These are phyloP conservation scores for Notolabrus celidotus DNA, from an alignment of 2,797 vertebrate genomes.

Conservation along the genomic window DNA sequence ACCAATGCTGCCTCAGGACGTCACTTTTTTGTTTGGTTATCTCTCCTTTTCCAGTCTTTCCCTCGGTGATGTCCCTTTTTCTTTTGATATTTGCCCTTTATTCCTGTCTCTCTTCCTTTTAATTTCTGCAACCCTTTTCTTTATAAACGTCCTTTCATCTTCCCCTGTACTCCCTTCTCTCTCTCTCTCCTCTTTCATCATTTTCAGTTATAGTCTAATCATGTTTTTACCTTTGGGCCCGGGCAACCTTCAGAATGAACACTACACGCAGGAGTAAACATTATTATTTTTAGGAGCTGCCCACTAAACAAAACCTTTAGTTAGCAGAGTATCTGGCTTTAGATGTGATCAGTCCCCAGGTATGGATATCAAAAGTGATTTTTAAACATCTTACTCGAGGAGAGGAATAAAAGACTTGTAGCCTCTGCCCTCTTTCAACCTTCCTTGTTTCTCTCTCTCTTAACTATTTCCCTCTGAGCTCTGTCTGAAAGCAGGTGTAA, in stretches of 20 bases:
- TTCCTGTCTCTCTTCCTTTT: conserved; percentile 26
- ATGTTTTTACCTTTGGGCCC: conserved; percentile 60
- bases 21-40: conserved; percentile 54
- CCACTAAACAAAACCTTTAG: conserved; percentile 16
- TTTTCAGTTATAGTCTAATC: conserved; percentile 53
- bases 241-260: conserved; percentile 51
- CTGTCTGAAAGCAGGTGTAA: neutral
- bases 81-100: conserved; percentile 61
- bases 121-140: conserved; percentile 26
- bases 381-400: conserved; percentile 27
- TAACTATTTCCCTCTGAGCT: conserved; percentile 21
- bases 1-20: conserved; percentile 33
- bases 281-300: conserved; percentile 36
- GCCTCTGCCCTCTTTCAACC: conserved; percentile 3
- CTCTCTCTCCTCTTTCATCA: conserved; percentile 29
- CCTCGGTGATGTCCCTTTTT: conserved; percentile 44
- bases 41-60: conserved; percentile 40
- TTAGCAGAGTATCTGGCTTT: conserved; percentile 1
- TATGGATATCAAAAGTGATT: neutral
- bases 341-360: conserved; percentile 11
- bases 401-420: conserved; percentile 27
- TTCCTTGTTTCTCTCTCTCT: conserved; percentile 6
- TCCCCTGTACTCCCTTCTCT: neutral
- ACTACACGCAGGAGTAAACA: conserved; percentile 46
- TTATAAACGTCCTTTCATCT: conserved; percentile 47